phyloP scores from a whole-genome alignment of 2,113 vertebrate genomes.

The human (Homo sapiens) region DNA sequence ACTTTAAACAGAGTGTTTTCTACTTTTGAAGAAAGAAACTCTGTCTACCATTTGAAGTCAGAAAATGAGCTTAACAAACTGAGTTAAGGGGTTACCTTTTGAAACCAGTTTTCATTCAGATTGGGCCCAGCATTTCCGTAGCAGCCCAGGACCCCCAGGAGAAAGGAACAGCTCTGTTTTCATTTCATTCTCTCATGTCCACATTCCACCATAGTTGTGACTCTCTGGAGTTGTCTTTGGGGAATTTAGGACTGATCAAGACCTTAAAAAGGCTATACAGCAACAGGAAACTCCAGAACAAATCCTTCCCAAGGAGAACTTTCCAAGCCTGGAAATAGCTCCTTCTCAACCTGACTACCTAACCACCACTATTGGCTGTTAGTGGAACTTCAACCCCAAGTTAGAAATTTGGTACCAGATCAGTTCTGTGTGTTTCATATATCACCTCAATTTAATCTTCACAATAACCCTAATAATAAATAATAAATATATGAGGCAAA shows the following conservation, averaged over 20 bases:
- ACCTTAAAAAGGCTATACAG: neutral
- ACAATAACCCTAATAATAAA: neutral
- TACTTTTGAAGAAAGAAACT: slow-evolving; percentile 13
- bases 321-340: neutral
- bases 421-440: neutral
- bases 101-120: neutral
- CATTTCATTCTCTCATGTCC: neutral
- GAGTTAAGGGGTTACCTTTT: neutral
- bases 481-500: neutral
- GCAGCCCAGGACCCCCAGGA: neutral
- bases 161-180: neutral
- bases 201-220: neutral
- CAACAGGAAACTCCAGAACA: neutral
- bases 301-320: neutral
- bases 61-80: slow-evolving; percentile 5
- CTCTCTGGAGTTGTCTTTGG: neutral
- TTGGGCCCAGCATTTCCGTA: neutral
- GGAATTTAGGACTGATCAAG: neutral
- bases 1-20: neutral
- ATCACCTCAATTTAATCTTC: neutral
- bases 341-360: neutral
- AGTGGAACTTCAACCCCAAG: neutral
- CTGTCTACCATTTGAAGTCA: neutral
- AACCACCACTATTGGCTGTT: neutral
- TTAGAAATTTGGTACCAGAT: neutral